Evolutionary conservation across 2,888 invertebrate genomes (phyloP), one percentile per base, ranked within the genome.

Genomic region (Cephonodes hylas): DNA sequence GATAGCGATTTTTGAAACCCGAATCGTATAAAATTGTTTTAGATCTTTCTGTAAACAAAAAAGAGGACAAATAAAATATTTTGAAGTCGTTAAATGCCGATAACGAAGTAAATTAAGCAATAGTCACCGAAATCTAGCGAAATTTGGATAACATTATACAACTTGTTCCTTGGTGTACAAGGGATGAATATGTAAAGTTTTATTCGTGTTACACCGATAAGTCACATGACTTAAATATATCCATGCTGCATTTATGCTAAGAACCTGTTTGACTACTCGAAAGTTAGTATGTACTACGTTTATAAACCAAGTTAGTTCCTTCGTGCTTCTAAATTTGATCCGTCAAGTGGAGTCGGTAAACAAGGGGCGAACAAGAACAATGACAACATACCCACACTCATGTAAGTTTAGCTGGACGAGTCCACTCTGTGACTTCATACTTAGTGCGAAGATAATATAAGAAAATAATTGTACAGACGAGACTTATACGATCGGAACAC

Each of bases 351-450:
- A 53, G 53, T 53, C 18, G 18, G 53, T 53, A 53, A 53, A 53
- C 53, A 53, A 31, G 31, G 31, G 53, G 18, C 10, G 18, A 53
- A 53, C 48, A 48, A 48, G 48, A 48, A 56, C 56, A 56, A 61
- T 61, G 31, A 57, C 53, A 53, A 53, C 53, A 53, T 10, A 27
- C 18, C 27, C 27, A 18, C 27, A 31, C 31, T 18, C 5, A 20
- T 1, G 20, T 4, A 62, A 60, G 61, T 67, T 74, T 68, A 66
- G 66, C 68, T 73, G 67, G 70, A 68, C 64, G 68, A 67, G 53
- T 62, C 59, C 70, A 68, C 42, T 71, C 70, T 68, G 77, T 76
- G 71, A 73, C 73, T 74, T 63, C 64, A 59, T 59, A 59, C 59
- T 59, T 31, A 10, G 18, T 18, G 18, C 31, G 31, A 10, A 53